Evolutionary conservation across 2,797 vertebrate genomes (phyloP), one percentile per base, ranked within the genome.

Genomic region (Bovichtus diacanthus): DNA sequence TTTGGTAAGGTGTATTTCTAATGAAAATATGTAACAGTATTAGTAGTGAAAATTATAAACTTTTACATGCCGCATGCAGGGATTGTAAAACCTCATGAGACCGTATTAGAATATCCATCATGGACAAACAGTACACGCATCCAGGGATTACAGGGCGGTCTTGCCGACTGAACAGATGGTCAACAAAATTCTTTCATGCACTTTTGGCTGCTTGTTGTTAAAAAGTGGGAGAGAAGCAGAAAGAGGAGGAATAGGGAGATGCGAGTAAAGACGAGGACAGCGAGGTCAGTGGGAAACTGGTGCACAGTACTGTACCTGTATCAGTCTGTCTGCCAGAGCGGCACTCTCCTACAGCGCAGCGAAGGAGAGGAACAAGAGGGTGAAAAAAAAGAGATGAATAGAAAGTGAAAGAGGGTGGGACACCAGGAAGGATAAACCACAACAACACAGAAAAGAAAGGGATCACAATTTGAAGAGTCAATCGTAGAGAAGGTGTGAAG

Each of bases 271-370:
- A 70, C 75, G 78, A 76, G 70, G 71, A 76, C 49, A 85, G 74
- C 1, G 6, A 81, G 46, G 65, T 65, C 74, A 86, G 82, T 61
- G 59, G 80, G 77, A 82, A 83, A 73, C 71, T 76, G 76, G 75
- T 88, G 88, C 19, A 82, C 76, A 85, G 74, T 95, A 97, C 96
- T 88, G 91, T 99, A 98, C 97, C 97, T 99, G 97, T 91, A 99
- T 98, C 91, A 98, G 96, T 92, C 97, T 97, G 96, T 98, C 97
- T 95, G 97, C 97, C 93, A 99, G 95, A 94, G 97, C 97, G 87
- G 97, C 97, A 84, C 97, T 99, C 95, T 99, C 97, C 97, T 99
- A 96, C 89, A 94, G 92, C 23, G 86, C 82, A 85, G 94, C 55
- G 31, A 69, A 72, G 82, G 89, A 85, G 85, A 86, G 90, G 92